Percentiles rank a stretch among this genome's conserved stretches.
phyloP scores from a whole-genome alignment of 2,113 vertebrate genomes.

The Anseranas semipalmata region DNA sequence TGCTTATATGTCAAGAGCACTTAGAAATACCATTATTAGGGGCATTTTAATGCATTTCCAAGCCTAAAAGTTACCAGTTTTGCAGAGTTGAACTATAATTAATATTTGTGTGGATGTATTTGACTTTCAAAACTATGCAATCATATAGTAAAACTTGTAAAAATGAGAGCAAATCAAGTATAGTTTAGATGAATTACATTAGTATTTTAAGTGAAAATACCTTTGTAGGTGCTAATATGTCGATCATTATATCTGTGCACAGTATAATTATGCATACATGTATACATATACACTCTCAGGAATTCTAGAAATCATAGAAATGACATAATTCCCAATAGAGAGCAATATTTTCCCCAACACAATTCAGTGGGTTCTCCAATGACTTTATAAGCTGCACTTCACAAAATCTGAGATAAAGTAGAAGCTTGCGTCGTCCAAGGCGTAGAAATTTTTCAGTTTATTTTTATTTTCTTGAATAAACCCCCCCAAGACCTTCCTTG shows the following conservation, averaged over 20 bases:
- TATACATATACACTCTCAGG: not conserved
- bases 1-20: not conserved
- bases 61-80: not conserved
- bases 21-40: not conserved
- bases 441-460: not conserved
- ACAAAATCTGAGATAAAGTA: not conserved
- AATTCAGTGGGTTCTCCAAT: not conserved
- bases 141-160: not conserved
- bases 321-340: rapidly evolving
- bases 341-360: not conserved
- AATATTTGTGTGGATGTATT: not conserved
- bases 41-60: not conserved
- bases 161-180: not conserved
- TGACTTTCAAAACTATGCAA: not conserved
- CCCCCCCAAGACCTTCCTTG: not conserved
- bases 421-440: not conserved
- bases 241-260: not conserved
- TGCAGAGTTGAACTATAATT: not conserved
- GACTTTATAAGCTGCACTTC: not conserved
- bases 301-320: not conserved
- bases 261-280: not conserved
- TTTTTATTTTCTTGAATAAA: not conserved
- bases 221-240: not conserved
- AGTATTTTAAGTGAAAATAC: not conserved
- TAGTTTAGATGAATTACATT: not conserved